Evolutionary conservation across 35 echinoderm and acorn worm genomes (phyloP), one percentile per base, ranked within the genome.

Genomic region (Eucidaris tribuloides): DNA sequence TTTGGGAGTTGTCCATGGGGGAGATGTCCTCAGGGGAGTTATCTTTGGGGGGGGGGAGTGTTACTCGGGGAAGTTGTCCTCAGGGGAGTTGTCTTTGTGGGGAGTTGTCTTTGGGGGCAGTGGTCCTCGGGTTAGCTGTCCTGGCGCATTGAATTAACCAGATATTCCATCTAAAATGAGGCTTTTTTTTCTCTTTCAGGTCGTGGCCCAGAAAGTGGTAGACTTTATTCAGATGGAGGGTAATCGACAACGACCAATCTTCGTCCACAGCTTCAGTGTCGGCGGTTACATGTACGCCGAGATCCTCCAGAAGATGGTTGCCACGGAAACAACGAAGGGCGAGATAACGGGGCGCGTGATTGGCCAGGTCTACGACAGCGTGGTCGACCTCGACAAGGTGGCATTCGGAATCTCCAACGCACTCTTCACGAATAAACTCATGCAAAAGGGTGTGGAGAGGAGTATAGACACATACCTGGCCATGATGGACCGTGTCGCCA

Each of bases 241-340:
- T 13, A 54, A 52, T 5, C 64, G 83, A 20, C 17, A 96, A 50
- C 45, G 84, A 19, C 88, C 83, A 9, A 83, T 96, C 57, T 30
- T 96, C 5, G 93, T 96, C 9, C 93, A 96, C 29, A 68, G 81
- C 2, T 96, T 96, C 71, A 92, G 89, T 13, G 88, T 84, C 15
- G 93, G 93, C n/a, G 93, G 82, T 0, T 96, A 96, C 44, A 83
- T 91, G 20, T 96, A 96, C 60, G 48, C 88, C 6, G 93, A 96
- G 62, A 87, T 96, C 27, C 78, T 96, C 0, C 83, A 78, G n/a
- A 86, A 81, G 45, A 96, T 96, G 83, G 29, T 91, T 11, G 35
- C 28, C 0, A 44, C 77, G 15, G 81, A 88, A 42, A 83, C 41
- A 15, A 45, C 77, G 5, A 79, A 87, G 18, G 72, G 65, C 0